Conservation (phyloP, 1,140 invertebrate species). For the Bombus soroeensis region DNA sequence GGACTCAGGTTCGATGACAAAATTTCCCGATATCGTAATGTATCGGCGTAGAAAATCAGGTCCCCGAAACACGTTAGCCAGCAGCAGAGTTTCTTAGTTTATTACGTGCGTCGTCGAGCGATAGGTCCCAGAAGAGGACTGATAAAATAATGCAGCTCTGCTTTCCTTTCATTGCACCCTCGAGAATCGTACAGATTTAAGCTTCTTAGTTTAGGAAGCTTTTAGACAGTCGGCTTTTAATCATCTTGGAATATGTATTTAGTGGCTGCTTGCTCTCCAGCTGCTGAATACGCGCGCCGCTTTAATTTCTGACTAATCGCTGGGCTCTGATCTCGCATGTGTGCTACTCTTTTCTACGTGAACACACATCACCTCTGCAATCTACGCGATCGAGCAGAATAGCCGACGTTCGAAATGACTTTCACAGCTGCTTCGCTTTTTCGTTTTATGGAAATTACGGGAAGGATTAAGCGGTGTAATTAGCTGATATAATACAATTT, state of each 20-base stretch:
- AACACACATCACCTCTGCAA: not conserved
- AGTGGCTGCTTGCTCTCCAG: not conserved
- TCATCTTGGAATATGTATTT: slow-evolving; percentile 27
- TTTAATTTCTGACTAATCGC: slow-evolving; percentile 15
- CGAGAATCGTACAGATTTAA: slow-evolving; percentile 10
- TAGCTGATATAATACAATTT: too few species aligned
- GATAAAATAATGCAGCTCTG: slow-evolving; percentile 9
- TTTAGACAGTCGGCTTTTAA: slow-evolving; percentile 21
- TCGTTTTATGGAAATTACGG: too few species aligned
- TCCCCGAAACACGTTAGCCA: not conserved
- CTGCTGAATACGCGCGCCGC: not conserved
- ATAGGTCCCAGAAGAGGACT: not conserved
- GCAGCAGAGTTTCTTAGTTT: not conserved
- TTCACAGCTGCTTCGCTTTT: too few species aligned
- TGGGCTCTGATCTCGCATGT: not conserved
- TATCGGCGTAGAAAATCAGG: not conserved
- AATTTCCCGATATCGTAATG: not conserved
- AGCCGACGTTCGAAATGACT: too few species aligned
- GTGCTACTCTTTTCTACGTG: not conserved
- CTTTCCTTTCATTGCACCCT: slow-evolving; percentile 1
- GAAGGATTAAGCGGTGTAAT: too few species aligned
- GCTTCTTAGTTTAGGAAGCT: slow-evolving; percentile 13
- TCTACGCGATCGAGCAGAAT: too few species aligned
- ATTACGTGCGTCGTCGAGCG: not conserved
- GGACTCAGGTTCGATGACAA: not conserved